These are phyloP conservation scores for Sebastolobus alascanus DNA, from an alignment of 2,797 vertebrate species.

Conservation along the genomic window DNA sequence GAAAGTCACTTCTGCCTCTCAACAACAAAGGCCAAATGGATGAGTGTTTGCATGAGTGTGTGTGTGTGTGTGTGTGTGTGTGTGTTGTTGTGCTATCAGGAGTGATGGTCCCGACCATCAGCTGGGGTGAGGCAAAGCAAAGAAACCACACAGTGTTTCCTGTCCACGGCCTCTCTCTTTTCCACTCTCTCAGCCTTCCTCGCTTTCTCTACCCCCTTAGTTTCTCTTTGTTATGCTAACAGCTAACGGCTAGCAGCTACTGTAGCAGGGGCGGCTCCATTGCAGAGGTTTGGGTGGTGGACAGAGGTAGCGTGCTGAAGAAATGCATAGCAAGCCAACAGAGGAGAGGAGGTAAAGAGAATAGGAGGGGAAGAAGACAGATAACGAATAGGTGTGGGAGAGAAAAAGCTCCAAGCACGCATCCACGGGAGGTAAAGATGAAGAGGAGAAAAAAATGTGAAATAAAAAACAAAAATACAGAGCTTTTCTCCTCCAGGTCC, in stretches of 20 bases:
- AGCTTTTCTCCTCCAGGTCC: slow-evolving; percentile 76
- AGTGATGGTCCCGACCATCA: slow-evolving; percentile 41
- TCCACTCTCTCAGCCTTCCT: slow-evolving; percentile 19
- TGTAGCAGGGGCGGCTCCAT: slow-evolving; percentile 66
- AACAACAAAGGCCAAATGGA: slow-evolving; percentile 36
- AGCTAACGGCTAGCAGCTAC: slow-evolving; percentile 59
- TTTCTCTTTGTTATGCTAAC: slow-evolving; percentile 74
- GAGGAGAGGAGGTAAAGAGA: slow-evolving; percentile 49
- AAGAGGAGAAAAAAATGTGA: slow-evolving; percentile 4
- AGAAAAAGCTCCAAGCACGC: slow-evolving; percentile 36
- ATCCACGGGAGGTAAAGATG: slow-evolving; percentile 42
- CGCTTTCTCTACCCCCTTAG: slow-evolving; percentile 14
- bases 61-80: slow-evolving; percentile 17
- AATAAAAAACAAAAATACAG: slow-evolving; percentile 43
- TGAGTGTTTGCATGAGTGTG: slow-evolving; percentile 40
- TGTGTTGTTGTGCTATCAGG: slow-evolving; percentile 41
- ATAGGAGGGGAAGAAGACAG: slow-evolving; percentile 66
- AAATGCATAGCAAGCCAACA: slow-evolving; percentile 63
- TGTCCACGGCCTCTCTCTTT: slow-evolving; percentile 22
- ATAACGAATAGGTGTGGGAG: slow-evolving; percentile 63
- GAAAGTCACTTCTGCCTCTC: slow-evolving; percentile 54
- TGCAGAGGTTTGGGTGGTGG: slow-evolving; percentile 74
- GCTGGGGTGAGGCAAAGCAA: slow-evolving; percentile 56
- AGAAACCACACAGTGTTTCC: slow-evolving; percentile 46
- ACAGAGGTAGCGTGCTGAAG: slow-evolving; percentile 75